phyloP scores from a whole-genome alignment of 2,113 vertebrate species.

The Melanocharis versteri region DNA sequence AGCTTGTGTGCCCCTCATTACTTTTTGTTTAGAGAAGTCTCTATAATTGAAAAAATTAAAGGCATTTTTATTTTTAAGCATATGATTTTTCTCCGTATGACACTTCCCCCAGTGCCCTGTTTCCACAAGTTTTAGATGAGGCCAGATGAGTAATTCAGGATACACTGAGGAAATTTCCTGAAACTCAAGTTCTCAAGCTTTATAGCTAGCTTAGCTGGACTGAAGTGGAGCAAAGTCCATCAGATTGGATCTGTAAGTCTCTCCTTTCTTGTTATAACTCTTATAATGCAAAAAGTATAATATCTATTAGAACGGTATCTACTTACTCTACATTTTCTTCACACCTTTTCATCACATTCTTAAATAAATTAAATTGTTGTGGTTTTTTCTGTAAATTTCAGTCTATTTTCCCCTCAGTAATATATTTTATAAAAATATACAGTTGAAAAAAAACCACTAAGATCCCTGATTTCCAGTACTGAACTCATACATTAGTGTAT shows the following conservation, averaged over 20 bases:
- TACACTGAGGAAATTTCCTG: background rate
- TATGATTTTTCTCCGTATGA: background rate
- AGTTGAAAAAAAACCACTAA: rapidly evolving
- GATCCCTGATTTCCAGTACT: background rate
- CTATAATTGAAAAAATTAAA: background rate
- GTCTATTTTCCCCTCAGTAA: background rate
- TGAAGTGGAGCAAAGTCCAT: background rate
- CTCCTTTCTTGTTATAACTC: background rate
- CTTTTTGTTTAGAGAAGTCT: background rate
- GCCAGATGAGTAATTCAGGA: background rate
- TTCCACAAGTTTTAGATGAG: background rate
- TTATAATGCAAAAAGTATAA: background rate
- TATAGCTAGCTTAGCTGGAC: background rate
- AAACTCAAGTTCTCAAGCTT: background rate
- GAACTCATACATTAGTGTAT: background rate
- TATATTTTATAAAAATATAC: background rate
- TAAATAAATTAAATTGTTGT: background rate
- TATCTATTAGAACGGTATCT: background rate
- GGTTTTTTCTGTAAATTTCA: background rate
- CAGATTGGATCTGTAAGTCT: background rate
- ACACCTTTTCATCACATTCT: background rate
- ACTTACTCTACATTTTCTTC: background rate
- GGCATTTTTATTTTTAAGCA: background rate
- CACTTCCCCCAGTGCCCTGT: background rate
- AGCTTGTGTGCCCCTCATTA: background rate